Conservation (phyloP, 1,140 invertebrate genomes). For the Elysia chlorotica region DNA sequence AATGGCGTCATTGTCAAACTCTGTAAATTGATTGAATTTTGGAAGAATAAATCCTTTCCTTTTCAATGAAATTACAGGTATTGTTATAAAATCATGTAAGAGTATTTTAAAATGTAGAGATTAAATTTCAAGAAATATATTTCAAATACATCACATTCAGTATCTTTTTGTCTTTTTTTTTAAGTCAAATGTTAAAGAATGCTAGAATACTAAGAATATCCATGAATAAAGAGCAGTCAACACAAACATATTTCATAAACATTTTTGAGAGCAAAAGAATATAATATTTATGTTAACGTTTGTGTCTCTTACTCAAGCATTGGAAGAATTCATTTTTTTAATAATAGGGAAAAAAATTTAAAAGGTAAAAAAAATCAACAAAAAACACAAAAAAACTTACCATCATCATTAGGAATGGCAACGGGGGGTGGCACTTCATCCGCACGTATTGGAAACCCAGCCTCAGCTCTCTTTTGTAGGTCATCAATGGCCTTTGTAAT, state of each 20-base stretch:
- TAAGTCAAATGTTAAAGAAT: too few species aligned
- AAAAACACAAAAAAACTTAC: constrained; percentile 4
- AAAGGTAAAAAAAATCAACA: neutral
- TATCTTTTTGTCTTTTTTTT: neutral
- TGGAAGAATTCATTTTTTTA: neutral
- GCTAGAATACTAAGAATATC: too few species aligned
- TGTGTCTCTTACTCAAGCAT: too few species aligned
- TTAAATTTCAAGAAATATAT: neutral
- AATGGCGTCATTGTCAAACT: constrained; percentile 18
- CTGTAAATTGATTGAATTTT: neutral
- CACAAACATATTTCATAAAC: neutral
- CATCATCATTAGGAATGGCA: constrained; percentile 25
- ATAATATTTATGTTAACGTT: neutral
- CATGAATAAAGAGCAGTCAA: too few species aligned
- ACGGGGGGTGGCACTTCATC: constrained; percentile 30
- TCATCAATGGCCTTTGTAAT: constrained; percentile 20
- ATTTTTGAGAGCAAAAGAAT: neutral
- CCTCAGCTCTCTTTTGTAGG: constrained; percentile 20
- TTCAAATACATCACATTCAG: neutral
- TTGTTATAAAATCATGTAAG: neutral
- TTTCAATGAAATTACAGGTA: neutral
- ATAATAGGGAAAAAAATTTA: neutral
- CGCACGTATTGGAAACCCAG: constrained; percentile 21
- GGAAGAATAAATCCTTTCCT: neutral
- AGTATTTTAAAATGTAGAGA: neutral